Evolutionary conservation across 2,113 vertebrate genomes (phyloP), one percentile per base, ranked within the genome.

Genomic region (Apaloderma vittatum): DNA sequence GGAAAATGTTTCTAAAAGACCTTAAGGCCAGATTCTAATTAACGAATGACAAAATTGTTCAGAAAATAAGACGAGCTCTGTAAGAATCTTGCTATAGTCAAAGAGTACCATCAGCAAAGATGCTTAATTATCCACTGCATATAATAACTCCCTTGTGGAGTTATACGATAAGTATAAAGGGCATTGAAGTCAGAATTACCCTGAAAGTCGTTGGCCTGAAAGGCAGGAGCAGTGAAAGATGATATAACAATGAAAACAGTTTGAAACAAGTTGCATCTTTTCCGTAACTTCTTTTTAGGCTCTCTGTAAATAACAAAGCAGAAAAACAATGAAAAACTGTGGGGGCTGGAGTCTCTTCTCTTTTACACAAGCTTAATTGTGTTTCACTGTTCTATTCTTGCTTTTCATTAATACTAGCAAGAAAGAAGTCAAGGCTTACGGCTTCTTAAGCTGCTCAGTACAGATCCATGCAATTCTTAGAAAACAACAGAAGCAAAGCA

Each of bases 91-190:
- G 72, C 93, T 55, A 43, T 32, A 92, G 90, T 91, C 90, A 89
- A 87, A 95, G 62, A 67, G 81, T 72, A 95, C 62, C 37, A 93
- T 94, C 91, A 93, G 88, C 94, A 91, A 93, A 94, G 80, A 93
- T 95, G 93, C 83, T 96, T 97, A 95, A 95, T 97, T 96, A 96
- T 86, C 95, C 32, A 9, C 75, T 68, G 83, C 58, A 67, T 91
- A 70, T 84, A 93, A 92, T 67, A 96, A 95, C 73, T 97, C 95
- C 95, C 89, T 91, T 85, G 91, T 77, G 89, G 92, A 91, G 65
- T 88, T 40, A 52, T 49, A 74, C 51, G 86, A 81, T 73, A 92
- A 90, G 88, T 89, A 40, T 76, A 91, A 96, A 88, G 93, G 86
- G 67, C 57, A 80, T 12, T 90, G 87, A 94, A 96, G 90, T 88